These are phyloP conservation scores for Strix aluco DNA, from an alignment of 2,113 vertebrate species.

Conservation along the genomic window DNA sequence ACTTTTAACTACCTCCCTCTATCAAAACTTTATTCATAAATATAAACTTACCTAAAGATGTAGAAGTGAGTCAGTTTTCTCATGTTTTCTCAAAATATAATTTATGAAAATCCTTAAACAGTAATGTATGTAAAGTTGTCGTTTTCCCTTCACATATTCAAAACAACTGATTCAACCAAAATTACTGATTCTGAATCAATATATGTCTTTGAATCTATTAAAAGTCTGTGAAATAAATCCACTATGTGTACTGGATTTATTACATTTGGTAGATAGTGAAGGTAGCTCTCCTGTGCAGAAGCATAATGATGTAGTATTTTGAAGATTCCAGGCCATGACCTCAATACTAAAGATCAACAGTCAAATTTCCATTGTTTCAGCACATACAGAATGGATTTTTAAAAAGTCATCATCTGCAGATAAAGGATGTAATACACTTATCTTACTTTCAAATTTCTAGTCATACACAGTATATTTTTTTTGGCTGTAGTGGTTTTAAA, in stretches of 20 bases:
- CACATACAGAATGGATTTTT: neutral
- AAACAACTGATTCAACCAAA: neutral
- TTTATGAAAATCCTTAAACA: neutral
- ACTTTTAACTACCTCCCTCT: neutral
- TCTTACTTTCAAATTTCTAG: neutral
- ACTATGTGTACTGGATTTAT: neutral
- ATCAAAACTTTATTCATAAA: neutral
- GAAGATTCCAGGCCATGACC: neutral
- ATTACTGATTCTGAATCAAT: neutral
- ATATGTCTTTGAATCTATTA: neutral
- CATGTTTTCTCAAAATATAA: neutral
- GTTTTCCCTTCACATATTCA: neutral
- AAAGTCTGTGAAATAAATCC: neutral
- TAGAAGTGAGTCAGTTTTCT: neutral
- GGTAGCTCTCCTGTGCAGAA: neutral
- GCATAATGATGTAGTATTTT: neutral
- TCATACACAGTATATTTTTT: accelerated
- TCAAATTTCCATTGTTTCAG: neutral
- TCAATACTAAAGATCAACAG: neutral
- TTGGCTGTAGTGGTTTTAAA: neutral
- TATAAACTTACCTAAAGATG: neutral
- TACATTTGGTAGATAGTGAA: neutral
- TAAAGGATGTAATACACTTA: neutral
- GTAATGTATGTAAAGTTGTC: neutral
- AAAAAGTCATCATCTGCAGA: neutral